Evolutionary conservation across 35 echinoderm and acorn worm species (phyloP).

Genomic region (Diadema setosum): DNA sequence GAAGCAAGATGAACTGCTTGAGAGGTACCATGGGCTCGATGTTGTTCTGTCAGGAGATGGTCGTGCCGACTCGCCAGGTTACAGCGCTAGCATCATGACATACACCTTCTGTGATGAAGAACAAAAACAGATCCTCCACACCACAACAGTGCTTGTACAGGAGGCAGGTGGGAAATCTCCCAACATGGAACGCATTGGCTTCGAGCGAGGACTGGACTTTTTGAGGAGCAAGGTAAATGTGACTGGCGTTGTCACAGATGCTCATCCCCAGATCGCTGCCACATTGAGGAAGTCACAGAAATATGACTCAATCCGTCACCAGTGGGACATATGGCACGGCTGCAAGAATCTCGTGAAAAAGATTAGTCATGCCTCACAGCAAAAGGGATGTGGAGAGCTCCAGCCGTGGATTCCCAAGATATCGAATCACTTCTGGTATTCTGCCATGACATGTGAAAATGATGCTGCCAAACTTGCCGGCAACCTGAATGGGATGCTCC

Average conservation of each 20-base stretch:
- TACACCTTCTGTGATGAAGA: slow-evolving; percentile 7
- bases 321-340: slow-evolving; percentile 45
- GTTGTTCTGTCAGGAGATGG: slow-evolving; percentile 34
- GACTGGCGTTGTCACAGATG: neutral
- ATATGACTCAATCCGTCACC: neutral
- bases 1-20: neutral
- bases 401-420: slow-evolving; percentile 13
- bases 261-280: neutral
- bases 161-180: slow-evolving; percentile 24
- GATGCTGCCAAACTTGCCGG: neutral
- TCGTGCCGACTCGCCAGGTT: slow-evolving; percentile 21
- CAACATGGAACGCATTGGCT: slow-evolving; percentile 45
- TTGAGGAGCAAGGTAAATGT: neutral
- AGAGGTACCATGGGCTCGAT: neutral
- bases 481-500: neutral
- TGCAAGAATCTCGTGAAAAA: slow-evolving; percentile 27
- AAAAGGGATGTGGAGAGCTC: neutral
- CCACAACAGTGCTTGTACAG: neutral
- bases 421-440: neutral
- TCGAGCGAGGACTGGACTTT: slow-evolving; percentile 12
- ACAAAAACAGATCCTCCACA: slow-evolving; percentile 7
- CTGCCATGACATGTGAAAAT: neutral
- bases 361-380: neutral
- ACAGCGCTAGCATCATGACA: slow-evolving; percentile 12
- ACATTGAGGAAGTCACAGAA: neutral